These are phyloP conservation scores for Drosophila macrospina DNA, from an alignment of 2,888 invertebrate genomes.

Conservation along the genomic window DNA sequence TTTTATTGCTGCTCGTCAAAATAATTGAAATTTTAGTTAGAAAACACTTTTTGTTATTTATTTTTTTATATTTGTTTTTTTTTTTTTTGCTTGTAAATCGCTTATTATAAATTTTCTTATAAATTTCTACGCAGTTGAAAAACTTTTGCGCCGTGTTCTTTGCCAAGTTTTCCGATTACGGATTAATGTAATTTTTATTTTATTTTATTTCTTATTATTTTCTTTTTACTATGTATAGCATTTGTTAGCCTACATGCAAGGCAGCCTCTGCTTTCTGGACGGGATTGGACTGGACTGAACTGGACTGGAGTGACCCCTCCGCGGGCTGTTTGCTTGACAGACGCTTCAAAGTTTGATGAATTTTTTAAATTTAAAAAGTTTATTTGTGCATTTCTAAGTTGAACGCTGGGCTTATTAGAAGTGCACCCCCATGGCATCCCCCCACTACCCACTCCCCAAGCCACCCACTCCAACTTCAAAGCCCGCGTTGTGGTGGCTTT, in stretches of 20 bases:
- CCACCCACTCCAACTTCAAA: constrained; percentile 57
- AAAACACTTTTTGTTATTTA: constrained; percentile 73
- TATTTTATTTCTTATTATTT: constrained; percentile 41
- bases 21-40: constrained; percentile 79
- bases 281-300: no score
- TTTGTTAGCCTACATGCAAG: constrained; percentile 41
- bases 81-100: constrained; percentile 72
- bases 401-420: constrained; percentile 71
- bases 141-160: constrained; percentile 61
- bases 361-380: constrained; percentile 81
- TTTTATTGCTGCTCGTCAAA: constrained; percentile 66
- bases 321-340: constrained; percentile 68
- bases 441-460: no score
- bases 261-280: constrained; percentile 13
- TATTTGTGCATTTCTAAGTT: constrained; percentile 79
- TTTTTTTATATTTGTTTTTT: no score
- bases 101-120: constrained; percentile 69
- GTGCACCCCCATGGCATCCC: constrained; percentile 52
- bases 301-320: constrained; percentile 55
- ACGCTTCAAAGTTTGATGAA: constrained; percentile 77
- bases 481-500: constrained; percentile 40
- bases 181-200: constrained; percentile 79
- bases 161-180: constrained; percentile 82
- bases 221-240: constrained; percentile 25
- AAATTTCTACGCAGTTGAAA: constrained; percentile 58